A percentile compares a stretch with the other conserved stretches of the same genome.
phyloP scores from a whole-genome alignment of 2,797 vertebrate genomes.

The Picus viridis region DNA sequence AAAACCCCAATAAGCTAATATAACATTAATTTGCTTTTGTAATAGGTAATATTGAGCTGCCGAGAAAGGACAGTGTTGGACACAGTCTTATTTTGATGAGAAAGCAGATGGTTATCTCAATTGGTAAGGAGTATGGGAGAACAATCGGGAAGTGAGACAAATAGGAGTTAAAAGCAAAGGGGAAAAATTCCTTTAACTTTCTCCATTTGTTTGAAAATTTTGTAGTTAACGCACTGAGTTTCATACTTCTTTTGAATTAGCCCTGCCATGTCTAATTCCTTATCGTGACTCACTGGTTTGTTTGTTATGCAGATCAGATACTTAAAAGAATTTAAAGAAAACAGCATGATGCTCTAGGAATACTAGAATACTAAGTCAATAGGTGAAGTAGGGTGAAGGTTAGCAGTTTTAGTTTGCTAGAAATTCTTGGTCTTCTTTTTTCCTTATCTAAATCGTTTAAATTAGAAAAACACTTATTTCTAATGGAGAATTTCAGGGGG shows the following conservation, averaged over 20 bases:
- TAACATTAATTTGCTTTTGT: not conserved
- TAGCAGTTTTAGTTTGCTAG: not conserved
- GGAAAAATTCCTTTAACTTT: not conserved
- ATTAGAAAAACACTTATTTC: not conserved
- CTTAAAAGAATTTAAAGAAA: not conserved
- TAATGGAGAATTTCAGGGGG: not conserved
- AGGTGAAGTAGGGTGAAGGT: not conserved
- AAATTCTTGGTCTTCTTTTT: not conserved
- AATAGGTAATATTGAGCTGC: not conserved
- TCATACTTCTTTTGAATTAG: not conserved
- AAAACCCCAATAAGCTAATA: not conserved
- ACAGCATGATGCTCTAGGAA: not conserved
- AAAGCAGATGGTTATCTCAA: not conserved
- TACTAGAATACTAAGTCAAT: not conserved
- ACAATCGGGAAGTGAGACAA: no score
- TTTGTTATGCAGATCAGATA: not conserved
- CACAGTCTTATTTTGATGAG: not conserved
- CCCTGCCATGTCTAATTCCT: not conserved
- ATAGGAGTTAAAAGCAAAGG: no score
- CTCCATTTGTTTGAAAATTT: not conserved
- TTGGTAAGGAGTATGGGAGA: not conserved
- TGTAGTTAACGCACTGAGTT: not conserved
- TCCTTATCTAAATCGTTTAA: not conserved
- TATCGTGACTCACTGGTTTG: not conserved
- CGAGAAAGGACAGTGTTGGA: not conserved